These are phyloP conservation scores for Rafetus swinhoei DNA, from an alignment of 2,113 vertebrate species.

Conservation along the genomic window DNA sequence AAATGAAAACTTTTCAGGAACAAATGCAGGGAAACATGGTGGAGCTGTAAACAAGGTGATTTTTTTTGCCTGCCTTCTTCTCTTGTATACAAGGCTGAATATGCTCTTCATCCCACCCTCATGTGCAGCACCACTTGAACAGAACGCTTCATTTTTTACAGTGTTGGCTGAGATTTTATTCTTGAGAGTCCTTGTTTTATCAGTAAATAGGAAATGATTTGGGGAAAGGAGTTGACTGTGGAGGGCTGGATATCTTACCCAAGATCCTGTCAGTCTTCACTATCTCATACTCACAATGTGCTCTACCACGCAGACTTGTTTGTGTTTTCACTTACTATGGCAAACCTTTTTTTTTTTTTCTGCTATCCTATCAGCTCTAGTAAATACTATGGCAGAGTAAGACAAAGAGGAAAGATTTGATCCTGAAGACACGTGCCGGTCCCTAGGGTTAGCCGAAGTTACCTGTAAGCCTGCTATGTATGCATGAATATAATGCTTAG, in stretches of 20 bases:
- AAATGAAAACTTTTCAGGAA: neutral
- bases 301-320: neutral
- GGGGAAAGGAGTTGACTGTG: neutral
- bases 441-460: neutral
- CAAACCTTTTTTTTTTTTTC: neutral
- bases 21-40: rapidly evolving
- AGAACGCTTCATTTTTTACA: rapidly evolving
- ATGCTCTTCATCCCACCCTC: neutral
- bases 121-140: neutral
- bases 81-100: neutral
- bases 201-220: neutral
- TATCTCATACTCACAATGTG: neutral
- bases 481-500: neutral
- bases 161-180: neutral
- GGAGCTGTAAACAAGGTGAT: neutral
- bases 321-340: neutral
- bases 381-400: neutral
- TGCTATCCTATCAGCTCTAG: no score
- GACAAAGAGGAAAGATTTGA: neutral
- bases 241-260: neutral
- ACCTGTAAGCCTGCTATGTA: neutral
- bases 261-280: neutral
- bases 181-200: neutral
- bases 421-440: neutral
- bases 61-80: neutral